phyloP scores from a whole-genome alignment of 2,888 invertebrate genomes.

The Syritta pipiens region DNA sequence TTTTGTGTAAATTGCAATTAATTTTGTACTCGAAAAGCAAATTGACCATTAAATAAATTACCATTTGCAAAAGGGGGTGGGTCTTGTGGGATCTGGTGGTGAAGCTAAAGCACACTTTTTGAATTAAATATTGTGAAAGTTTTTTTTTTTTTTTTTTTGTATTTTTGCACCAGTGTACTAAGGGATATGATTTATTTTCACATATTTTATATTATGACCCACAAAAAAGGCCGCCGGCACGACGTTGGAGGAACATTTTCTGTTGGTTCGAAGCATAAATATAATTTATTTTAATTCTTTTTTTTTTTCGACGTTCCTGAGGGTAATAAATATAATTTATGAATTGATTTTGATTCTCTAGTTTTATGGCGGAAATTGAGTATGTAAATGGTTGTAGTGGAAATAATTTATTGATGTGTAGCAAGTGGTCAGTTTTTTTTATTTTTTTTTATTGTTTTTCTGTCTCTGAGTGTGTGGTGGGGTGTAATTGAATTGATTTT shows the following conservation, averaged over 20 bases:
- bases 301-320: not conserved
- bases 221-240: not conserved
- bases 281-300: too few species aligned
- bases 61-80: not conserved
- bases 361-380: constrained; percentile 42
- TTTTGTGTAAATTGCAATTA: constrained; percentile 57
- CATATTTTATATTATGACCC: constrained; percentile 39
- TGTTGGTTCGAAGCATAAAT: too few species aligned
- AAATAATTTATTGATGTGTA: constrained; percentile 39
- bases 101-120: constrained; percentile 21
- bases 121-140: constrained; percentile 50
- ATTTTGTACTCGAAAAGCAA: constrained; percentile 37
- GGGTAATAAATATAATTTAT: constrained; percentile 56
- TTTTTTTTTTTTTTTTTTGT: too few species aligned
- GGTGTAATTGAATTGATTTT: not conserved
- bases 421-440: constrained; percentile 38
- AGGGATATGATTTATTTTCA: constrained; percentile 58
- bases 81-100: not conserved
- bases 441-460: not conserved
- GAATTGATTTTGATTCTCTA: constrained; percentile 57
- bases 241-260: not conserved
- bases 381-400: constrained; percentile 40
- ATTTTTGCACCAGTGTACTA: too few species aligned
- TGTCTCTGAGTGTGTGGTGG: not conserved
- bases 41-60: constrained; percentile 58